Evolutionary conservation across 2,888 invertebrate species (phyloP).

Genomic region (Oscheius sp.): DNA sequence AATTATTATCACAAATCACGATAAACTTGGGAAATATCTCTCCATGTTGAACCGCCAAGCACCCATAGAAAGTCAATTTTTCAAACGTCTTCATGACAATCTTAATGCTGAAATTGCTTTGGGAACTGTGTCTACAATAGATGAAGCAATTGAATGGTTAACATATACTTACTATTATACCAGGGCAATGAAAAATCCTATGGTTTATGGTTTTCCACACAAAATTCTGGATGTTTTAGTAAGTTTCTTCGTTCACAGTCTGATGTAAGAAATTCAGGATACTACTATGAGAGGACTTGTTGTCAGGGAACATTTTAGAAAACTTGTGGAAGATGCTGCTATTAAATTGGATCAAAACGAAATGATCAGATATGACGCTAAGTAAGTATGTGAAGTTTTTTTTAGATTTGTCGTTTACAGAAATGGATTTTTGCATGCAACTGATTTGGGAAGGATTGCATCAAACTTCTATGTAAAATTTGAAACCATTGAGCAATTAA

Average conservation of each 20-base stretch:
- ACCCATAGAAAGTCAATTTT: slow-evolving; percentile 97
- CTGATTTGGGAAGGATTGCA: slow-evolving; percentile 92
- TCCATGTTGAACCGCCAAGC: slow-evolving; percentile 93
- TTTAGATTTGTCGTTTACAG: slow-evolving; percentile 45
- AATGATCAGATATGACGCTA: slow-evolving; percentile 91
- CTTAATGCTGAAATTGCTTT: slow-evolving; percentile 90
- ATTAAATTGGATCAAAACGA: slow-evolving; percentile 88
- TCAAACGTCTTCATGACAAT: slow-evolving; percentile 90
- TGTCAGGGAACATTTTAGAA: slow-evolving; percentile 81
- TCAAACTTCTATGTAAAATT: slow-evolving; percentile 97
- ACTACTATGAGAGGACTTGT: slow-evolving; percentile 78
- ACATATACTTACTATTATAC: slow-evolving; percentile 96
- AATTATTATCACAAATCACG: slow-evolving; percentile 91
- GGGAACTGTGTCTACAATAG: slow-evolving; percentile 89
- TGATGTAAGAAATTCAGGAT: slow-evolving; percentile 76
- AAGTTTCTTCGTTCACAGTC: not conserved
- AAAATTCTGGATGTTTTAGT: slow-evolving; percentile 73
- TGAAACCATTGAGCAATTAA: slow-evolving; percentile 84
- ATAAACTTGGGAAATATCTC: slow-evolving; percentile 89
- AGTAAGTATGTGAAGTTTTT: slow-evolving; percentile 69
- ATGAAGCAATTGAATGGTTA: slow-evolving; percentile 96
- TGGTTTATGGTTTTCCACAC: slow-evolving; percentile 81
- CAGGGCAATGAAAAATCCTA: slow-evolving; percentile 90
- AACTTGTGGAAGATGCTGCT: slow-evolving; percentile 85
- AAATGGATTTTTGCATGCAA: slow-evolving; percentile 71